Conservation (phyloP, 1,140 invertebrate species). For the Dreissena rostriformis region DNA sequence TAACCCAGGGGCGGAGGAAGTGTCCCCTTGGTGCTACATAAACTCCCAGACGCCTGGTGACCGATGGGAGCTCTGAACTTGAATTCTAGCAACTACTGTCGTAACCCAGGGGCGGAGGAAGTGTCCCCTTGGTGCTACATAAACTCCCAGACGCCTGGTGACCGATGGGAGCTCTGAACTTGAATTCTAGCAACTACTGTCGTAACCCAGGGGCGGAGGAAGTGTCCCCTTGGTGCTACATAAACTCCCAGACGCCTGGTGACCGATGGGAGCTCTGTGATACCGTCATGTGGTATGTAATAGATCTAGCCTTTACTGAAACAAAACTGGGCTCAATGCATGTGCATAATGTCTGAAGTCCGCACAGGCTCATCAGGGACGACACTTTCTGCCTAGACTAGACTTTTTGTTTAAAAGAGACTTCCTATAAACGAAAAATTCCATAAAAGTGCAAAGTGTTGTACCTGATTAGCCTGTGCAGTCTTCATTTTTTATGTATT, state of each 20-base stretch:
- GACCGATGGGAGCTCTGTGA: constrained; percentile 91
- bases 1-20: constrained; percentile 97
- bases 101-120: constrained; percentile 97
- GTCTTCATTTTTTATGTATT: no score
- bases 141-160: constrained; percentile 85
- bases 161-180: constrained; percentile 97
- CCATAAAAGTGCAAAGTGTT: no score
- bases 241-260: constrained; percentile 86
- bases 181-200: constrained; percentile 95
- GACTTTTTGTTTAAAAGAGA: no score
- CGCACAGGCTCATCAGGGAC: no score
- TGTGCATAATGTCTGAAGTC: no score
- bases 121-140: constrained; percentile 98
- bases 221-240: constrained; percentile 97
- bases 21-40: constrained; percentile 97
- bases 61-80: constrained; percentile 96
- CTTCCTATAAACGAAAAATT: no score
- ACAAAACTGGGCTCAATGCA: no score
- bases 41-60: constrained; percentile 86
- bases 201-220: constrained; percentile 98
- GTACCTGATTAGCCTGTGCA: no score
- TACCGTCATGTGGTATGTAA: constrained; percentile 74
- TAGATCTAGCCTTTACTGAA: no score
- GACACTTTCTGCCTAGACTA: no score
- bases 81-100: constrained; percentile 95